Evolutionary conservation across 2,888 invertebrate genomes (phyloP).

Genomic region (Lottia gigantea): DNA sequence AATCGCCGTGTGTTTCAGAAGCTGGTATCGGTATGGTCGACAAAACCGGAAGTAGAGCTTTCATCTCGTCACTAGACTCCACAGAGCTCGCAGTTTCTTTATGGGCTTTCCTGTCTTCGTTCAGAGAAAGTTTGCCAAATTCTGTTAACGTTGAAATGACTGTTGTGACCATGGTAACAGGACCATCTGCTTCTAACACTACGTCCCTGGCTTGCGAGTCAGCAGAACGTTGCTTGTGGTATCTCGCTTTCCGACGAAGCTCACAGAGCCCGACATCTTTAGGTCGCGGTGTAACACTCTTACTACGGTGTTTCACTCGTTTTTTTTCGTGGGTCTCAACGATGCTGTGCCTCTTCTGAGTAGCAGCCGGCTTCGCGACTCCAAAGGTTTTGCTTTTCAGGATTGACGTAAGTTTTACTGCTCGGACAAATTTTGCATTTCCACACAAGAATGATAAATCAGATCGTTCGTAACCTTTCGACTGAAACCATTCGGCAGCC

Average conservation of each 20-base stretch:
- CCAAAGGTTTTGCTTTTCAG: conserved; percentile 4
- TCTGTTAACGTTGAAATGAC: background rate
- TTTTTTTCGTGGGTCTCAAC: background rate
- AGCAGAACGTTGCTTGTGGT: background rate
- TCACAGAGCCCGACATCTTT: background rate
- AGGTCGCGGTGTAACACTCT: background rate
- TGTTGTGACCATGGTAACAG: background rate
- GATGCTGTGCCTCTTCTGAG: background rate
- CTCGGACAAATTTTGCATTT: conserved; percentile 28
- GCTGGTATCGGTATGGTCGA: no score
- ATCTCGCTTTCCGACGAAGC: background rate
- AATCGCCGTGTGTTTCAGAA: no score
- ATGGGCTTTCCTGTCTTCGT: no score
- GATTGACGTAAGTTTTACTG: conserved; percentile 34
- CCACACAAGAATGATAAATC: conserved; percentile 46
- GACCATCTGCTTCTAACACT: background rate
- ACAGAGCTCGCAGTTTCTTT: no score
- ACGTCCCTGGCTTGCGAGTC: background rate
- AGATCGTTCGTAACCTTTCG: conserved; percentile 53
- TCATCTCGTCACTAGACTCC: no score
- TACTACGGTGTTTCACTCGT: background rate
- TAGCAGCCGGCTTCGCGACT: background rate
- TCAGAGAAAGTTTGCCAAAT: background rate
- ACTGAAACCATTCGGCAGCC: conserved; percentile 59
- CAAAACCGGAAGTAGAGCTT: no score